Percentiles rank a stretch among this genome's conserved stretches.
phyloP scores from a whole-genome alignment of 2,888 invertebrate genomes.

The Didymodactylos carnosus region DNA sequence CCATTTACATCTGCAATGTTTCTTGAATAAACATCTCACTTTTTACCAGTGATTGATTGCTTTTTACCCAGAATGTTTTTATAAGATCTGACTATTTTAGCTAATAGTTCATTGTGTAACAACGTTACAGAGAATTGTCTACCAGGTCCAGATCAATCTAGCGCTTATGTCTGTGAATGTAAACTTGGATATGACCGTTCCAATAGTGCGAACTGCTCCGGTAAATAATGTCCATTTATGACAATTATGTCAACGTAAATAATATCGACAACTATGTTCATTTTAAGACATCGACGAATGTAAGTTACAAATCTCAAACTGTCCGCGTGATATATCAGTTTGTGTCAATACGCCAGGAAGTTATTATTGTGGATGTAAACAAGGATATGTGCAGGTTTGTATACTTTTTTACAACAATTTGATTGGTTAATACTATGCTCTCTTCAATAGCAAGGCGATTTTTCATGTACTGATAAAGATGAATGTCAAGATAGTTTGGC shows the following conservation, averaged over 20 bases:
- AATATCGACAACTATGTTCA: background rate
- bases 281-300: background rate
- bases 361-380: background rate
- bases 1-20: no score
- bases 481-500: background rate
- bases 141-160: background rate
- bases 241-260: background rate
- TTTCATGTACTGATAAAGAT: background rate
- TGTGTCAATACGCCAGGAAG: background rate
- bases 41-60: background rate
- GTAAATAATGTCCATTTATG: background rate
- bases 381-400: background rate
- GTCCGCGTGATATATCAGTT: background rate
- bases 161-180: background rate
- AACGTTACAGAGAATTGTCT: background rate
- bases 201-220: background rate
- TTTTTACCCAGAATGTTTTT: background rate
- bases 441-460: background rate
- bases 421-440: background rate
- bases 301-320: background rate
- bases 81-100: background rate
- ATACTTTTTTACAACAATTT: background rate
- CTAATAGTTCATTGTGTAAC: background rate
- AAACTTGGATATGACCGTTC: background rate
- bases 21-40: background rate